Evolutionary conservation across 2,113 vertebrate genomes (phyloP), one percentile per base, ranked within the genome.

Genomic region (Gadus chalcogrammus): DNA sequence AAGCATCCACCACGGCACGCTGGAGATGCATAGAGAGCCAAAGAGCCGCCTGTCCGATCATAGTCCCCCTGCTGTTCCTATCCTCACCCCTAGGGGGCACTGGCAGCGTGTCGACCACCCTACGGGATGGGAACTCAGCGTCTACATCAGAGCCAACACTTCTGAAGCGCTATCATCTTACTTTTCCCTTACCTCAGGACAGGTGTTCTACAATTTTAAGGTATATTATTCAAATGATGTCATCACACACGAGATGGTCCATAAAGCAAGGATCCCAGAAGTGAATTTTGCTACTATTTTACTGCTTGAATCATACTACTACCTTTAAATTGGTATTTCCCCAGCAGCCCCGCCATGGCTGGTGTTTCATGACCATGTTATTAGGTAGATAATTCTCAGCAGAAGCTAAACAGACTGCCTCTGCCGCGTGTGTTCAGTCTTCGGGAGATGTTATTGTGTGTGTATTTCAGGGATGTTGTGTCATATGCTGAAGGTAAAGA

Each of bases 21-120:
- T 13, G 42, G 42, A 48, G 42, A 48, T 13, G 9, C 12, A 48
- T 7, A 48, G 42, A 48, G 9, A 13, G 42, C 42, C 42, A 48
- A 1, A 48, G 42, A 9, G 8, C 61, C 17, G 15, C 15, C 61
- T 31, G 13, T 16, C 22, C 61, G 42, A 13, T 48, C 20, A 9
- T 27, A 0, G 18, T 27, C 61, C 68, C 9, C 24, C 35, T 64
- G 73, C 75, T 67, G 83, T 79, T 65, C 76, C 69, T 61, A 0
- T 12, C 16, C 15, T 64, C 2, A 59, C 81, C 90, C 82, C 82
- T 75, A 91, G 90, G 84, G 88, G 90, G 89, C 89, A 90, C 83
- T 92, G 88, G 79, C 67, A 84, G 48, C 68, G 82, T 88, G 65
- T 78, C 42, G 67, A 84, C 64, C 4, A 35, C 12, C 35, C 48